phyloP scores from a whole-genome alignment of 2,797 vertebrate species.

The Adrianichthys oophorus region DNA sequence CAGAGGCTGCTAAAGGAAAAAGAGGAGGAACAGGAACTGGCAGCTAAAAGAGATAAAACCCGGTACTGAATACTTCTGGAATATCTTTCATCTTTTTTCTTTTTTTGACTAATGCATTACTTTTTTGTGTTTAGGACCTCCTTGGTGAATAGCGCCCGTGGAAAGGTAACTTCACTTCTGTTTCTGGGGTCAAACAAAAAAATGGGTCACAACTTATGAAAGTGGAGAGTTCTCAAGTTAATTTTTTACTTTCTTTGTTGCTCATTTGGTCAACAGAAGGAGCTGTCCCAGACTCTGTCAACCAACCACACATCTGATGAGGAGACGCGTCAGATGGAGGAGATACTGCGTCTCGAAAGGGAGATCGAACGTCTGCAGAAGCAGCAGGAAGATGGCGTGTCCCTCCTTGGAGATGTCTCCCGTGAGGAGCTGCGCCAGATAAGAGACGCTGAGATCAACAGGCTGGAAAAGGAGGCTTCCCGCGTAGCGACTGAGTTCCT shows the following conservation, averaged over 20 bases:
- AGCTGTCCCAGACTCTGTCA: conserved; percentile 60
- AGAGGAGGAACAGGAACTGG: conserved; percentile 48
- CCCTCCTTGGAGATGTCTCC: conserved; percentile 75
- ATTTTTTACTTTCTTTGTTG: not conserved
- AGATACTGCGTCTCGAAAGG: conserved; percentile 88
- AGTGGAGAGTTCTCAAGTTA: not conserved
- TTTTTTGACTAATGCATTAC: not conserved
- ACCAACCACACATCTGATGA: conserved; percentile 80
- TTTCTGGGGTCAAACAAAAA: not conserved
- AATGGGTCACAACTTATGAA: not conserved
- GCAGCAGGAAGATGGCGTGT: conserved; percentile 86
- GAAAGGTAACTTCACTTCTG: conserved; percentile 62
- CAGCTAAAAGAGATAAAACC: conserved; percentile 45
- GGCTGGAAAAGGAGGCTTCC: conserved; percentile 89
- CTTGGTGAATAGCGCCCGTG: conserved; percentile 59
- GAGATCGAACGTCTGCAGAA: conserved; percentile 90
- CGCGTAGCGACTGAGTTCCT: conserved; percentile 89
- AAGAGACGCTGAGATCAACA: conserved; percentile 87
- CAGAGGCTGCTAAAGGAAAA: conserved; percentile 41
- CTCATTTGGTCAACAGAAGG: conserved; percentile 61
- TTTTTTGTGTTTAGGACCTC: conserved; percentile 55
- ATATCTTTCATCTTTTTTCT: not conserved
- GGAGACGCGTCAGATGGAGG: conserved; percentile 90
- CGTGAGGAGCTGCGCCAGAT: conserved; percentile 82
- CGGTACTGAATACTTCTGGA: conserved; percentile 45